A percentile compares a stretch with the other conserved stretches of the same genome.
Conservation (phyloP, 2,113 vertebrate genomes). For the Empidonax traillii region DNA sequence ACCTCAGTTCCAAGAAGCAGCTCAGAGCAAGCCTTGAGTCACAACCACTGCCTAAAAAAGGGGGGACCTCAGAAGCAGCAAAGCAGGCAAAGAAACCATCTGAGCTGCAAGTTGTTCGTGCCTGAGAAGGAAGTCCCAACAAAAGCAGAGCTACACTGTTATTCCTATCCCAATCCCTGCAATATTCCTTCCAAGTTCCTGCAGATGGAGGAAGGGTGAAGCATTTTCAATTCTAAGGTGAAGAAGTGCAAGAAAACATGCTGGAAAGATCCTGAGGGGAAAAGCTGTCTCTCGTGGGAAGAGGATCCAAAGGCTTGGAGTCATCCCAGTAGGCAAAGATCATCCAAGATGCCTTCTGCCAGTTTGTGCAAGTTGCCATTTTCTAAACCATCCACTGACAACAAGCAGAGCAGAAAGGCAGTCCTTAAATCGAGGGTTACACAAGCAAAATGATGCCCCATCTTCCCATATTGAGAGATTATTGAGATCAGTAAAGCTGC, state of each 20-base stretch:
- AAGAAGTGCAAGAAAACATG: neutral
- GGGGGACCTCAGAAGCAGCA: neutral
- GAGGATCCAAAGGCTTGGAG: neutral
- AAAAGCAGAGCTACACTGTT: neutral
- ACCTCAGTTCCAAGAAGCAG: neutral
- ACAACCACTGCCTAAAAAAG: neutral
- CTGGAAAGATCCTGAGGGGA: neutral
- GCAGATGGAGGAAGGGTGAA: neutral
- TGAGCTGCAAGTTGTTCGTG: neutral
- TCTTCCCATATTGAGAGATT: neutral
- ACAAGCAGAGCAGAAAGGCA: neutral
- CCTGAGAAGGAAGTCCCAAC: neutral
- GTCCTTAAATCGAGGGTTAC: neutral
- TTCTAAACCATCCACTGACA: neutral
- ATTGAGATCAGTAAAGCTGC: neutral
- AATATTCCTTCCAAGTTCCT: too few species aligned
- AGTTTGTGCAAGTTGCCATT: neutral
- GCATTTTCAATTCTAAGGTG: neutral
- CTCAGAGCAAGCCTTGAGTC: neutral
- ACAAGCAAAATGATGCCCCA: fast-evolving
- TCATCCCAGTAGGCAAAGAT: neutral
- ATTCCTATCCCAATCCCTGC: neutral
- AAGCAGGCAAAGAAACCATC: neutral
- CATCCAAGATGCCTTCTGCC: neutral
- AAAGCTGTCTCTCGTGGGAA: neutral